Conservation (phyloP, 2,113 vertebrate species). For the Nothocercus nigrocapillus region DNA sequence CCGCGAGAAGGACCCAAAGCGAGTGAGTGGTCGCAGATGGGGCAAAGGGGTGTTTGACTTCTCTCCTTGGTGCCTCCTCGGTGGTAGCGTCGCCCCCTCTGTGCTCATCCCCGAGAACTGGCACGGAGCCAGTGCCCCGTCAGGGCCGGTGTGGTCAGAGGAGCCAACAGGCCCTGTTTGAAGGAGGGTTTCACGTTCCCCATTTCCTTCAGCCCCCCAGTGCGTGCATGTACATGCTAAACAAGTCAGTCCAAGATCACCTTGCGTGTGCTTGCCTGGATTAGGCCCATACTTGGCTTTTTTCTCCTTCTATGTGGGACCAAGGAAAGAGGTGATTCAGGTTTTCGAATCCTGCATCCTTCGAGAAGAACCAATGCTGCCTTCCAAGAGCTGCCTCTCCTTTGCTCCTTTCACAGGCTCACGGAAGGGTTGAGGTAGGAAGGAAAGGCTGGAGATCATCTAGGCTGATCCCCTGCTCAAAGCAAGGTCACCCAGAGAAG, state of each 20-base stretch:
- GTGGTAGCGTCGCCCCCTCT: neutral
- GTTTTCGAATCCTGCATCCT: neutral
- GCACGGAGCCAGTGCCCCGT: neutral
- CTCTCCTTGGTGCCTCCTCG: neutral
- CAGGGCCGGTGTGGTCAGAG: neutral
- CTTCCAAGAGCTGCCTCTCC: neutral
- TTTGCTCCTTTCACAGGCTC: neutral
- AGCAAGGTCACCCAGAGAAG: neutral
- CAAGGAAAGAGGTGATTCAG: neutral
- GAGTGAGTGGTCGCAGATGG: neutral
- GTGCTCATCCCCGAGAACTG: neutral
- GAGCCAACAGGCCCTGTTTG: neutral
- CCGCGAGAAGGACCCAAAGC: neutral
- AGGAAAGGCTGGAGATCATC: neutral
- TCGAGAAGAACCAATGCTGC: neutral
- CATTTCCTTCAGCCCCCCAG: neutral
- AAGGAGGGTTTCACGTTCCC: neutral
- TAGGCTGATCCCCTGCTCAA: neutral
- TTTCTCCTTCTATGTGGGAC: neutral
- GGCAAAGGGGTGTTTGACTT: neutral
- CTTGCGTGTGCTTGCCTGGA: neutral
- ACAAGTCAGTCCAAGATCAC: neutral
- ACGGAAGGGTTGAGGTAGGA: neutral
- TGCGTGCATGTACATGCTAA: fast-evolving
- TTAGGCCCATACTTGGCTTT: neutral